Percentiles rank a stretch among this genome's conserved stretches.
These are phyloP conservation scores for Cryptotermes secundus DNA, from an alignment of 1,140 invertebrate genomes.

Conservation along the genomic window DNA sequence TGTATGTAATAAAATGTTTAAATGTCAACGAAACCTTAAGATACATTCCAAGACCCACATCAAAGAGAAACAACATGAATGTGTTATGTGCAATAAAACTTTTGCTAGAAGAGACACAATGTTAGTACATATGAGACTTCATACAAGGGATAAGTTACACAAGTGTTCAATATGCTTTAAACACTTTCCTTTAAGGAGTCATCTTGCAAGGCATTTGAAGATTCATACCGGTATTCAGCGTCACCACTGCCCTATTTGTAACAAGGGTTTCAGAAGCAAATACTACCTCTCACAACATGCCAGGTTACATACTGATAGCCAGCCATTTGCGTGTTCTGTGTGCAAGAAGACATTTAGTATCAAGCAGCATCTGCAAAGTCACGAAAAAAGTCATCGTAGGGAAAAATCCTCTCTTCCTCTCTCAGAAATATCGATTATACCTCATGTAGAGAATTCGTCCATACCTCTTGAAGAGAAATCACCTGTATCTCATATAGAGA, in stretches of 20 bases:
- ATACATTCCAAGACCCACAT: not conserved
- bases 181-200: not conserved
- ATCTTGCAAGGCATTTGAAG: not conserved
- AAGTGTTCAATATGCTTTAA: conserved; percentile 1
- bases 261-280: conserved; percentile 9
- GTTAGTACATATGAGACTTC: not conserved
- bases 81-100: not conserved
- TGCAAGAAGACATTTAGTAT: conserved; percentile 8
- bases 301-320: not conserved
- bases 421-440: not conserved
- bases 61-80: conserved; percentile 9
- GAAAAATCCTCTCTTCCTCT: not conserved
- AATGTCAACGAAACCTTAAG: not conserved
- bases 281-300: conserved; percentile 1
- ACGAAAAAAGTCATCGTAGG: not conserved
- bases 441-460: not conserved
- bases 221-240: not conserved
- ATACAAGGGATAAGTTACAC: not conserved
- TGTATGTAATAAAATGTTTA: not conserved
- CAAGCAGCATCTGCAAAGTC: not conserved
- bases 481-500: not conserved
- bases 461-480: not conserved
- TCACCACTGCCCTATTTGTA: not conserved
- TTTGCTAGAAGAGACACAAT: conserved; percentile 1
- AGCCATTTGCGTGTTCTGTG: not conserved